phyloP scores from a whole-genome alignment of 1,140 invertebrate genomes.

The Luehdorfia chinensis region DNA sequence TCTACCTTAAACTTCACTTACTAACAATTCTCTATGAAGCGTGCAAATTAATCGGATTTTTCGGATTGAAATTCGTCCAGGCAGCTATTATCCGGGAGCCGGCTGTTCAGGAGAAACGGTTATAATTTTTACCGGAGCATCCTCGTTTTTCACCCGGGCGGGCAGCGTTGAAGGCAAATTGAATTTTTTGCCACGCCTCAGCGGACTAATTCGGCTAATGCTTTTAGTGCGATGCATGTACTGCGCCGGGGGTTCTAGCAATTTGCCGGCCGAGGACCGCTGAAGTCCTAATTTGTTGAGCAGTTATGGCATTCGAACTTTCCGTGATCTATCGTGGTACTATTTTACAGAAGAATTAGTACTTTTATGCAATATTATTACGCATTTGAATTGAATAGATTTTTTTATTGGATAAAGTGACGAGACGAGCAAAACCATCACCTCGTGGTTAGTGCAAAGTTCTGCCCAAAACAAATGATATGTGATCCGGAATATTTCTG shows the following conservation, averaged over 20 bases:
- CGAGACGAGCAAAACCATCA: too few relatives aligned
- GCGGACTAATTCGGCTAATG: slow-evolving; percentile 69
- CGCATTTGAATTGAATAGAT: too few relatives aligned
- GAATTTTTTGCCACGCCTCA: slow-evolving; percentile 69
- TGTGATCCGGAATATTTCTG: too few relatives aligned
- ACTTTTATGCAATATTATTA: too few relatives aligned
- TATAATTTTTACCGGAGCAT: slow-evolving; percentile 61
- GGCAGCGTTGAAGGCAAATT: slow-evolving; percentile 61
- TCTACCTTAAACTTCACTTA: too few relatives aligned
- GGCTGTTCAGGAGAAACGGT: slow-evolving; percentile 51
- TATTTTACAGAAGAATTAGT: too few relatives aligned
- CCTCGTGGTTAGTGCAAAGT: too few relatives aligned
- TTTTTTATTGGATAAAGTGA: too few relatives aligned
- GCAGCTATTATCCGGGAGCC: slow-evolving; percentile 44
- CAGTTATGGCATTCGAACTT: too few relatives aligned
- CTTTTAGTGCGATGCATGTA: slow-evolving; percentile 59
- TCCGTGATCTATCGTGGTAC: too few relatives aligned
- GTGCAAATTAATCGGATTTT: slow-evolving; percentile 62
- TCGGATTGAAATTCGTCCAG: slow-evolving; percentile 41
- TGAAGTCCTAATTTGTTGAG: background rate
- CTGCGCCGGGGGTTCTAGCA: slow-evolving; percentile 17
- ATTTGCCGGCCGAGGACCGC: slow-evolving; percentile 17
- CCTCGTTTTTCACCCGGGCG: slow-evolving; percentile 49
- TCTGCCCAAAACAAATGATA: too few relatives aligned
- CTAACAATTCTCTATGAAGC: slow-evolving; percentile 42